Evolutionary conservation across 2,797 vertebrate genomes (phyloP), one percentile per base, ranked within the genome.

Genomic region (Thunnus albacares): DNA sequence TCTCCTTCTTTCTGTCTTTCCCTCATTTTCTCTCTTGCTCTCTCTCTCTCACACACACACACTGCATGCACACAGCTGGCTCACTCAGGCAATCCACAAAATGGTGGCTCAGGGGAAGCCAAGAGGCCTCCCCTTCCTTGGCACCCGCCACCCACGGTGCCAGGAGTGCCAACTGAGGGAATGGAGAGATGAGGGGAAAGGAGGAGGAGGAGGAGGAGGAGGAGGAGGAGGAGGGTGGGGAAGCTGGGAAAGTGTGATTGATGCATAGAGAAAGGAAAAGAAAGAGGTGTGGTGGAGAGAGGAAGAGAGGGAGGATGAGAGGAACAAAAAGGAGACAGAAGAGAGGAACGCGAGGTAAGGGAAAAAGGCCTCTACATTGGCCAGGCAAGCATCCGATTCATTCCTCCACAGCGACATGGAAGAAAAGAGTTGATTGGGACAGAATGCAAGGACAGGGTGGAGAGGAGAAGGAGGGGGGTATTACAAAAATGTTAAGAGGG

Each of bases 401-500:
- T 93, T 93, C 75, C 79, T 85, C 64, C 64, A 80, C 78, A 59
- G 84, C 59, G 66, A 79, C 38, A 58, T 78, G 68, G 72, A 85
- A 88, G 73, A 82, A 87, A 85, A 78, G 81, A 87, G 55, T 63
- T 69, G 83, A 86, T 82, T 87, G 88, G 71, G 75, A 82, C 81
- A 87, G 79, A 90, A 84, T 77, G 85, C 75, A 80, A 82, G 86
- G 82, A 81, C 79, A 64, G 76, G 41, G 86, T 67, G 70, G 84
- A 75, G 86, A 89, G 86, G 82, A 78, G 49, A 66, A 24, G 33
- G 53, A 47, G 51, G 77, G 82, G 82, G 90, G 86, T 71, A 83
- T 90, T 89, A 88, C 77, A 92, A 93, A 96, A 94, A 93, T 93
- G 92, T 94, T 93, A 92, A 94, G 93, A 95, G 91, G 93, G 91